These are phyloP conservation scores for Hippocampus kuda DNA, from an alignment of 2,797 vertebrate genomes.

Conservation along the genomic window DNA sequence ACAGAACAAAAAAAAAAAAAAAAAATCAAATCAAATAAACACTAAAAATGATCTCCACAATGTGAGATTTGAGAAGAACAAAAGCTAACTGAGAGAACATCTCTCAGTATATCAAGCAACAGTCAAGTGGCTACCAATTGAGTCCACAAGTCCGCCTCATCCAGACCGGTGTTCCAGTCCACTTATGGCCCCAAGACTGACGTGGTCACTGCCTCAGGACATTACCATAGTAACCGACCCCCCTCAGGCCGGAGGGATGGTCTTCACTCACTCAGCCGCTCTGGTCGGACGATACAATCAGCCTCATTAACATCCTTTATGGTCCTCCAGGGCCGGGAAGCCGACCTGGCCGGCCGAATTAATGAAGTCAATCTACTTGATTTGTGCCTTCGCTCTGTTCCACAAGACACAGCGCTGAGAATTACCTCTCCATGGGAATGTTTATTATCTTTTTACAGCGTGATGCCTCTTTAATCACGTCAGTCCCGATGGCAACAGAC, in stretches of 20 bases:
- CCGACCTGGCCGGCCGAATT: slow-evolving; percentile 38
- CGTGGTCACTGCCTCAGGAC: slow-evolving; percentile 66
- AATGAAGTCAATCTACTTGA: slow-evolving; percentile 50
- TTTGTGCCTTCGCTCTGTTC: slow-evolving; percentile 43
- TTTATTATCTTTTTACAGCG: slow-evolving; percentile 26
- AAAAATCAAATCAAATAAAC: no score
- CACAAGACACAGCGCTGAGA: slow-evolving; percentile 27
- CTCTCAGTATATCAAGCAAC: slow-evolving; percentile 26
- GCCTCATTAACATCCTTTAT: slow-evolving; percentile 59
- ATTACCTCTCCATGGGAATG: slow-evolving; percentile 21
- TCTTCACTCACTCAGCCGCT: slow-evolving; percentile 33
- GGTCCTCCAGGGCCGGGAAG: slow-evolving; percentile 49
- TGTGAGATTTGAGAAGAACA: background rate
- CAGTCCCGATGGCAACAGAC: slow-evolving; percentile 11
- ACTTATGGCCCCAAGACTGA: slow-evolving; percentile 49
- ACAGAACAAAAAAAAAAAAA: no score
- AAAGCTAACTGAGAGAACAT: slow-evolving; percentile 7
- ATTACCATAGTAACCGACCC: slow-evolving; percentile 59
- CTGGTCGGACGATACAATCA: slow-evolving; percentile 51
- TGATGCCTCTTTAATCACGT: slow-evolving; percentile 31
- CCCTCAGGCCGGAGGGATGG: slow-evolving; percentile 48
- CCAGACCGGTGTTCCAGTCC: slow-evolving; percentile 26
- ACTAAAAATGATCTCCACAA: background rate
- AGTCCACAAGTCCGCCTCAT: slow-evolving; percentile 18
- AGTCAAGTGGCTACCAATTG: slow-evolving; percentile 21